Evolutionary conservation across 2,113 vertebrate genomes (phyloP).

Genomic region (Platysternon megacephalum): DNA sequence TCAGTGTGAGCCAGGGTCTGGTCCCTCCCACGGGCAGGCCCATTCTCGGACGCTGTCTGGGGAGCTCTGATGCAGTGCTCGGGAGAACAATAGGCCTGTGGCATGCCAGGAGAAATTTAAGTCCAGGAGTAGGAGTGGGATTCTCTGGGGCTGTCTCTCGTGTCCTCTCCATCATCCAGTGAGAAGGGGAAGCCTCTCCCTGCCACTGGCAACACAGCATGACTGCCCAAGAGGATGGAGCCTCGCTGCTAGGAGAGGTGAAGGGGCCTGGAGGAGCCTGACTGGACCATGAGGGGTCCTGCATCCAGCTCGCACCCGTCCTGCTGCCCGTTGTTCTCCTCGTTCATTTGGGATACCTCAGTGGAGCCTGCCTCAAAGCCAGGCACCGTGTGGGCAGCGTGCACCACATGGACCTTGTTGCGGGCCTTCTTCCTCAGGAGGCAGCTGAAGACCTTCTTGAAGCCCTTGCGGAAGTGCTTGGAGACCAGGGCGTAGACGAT

Average conservation of each 20-base stretch:
- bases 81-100: background rate
- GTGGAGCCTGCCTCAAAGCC: conserved; percentile 85
- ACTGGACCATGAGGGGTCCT: conserved; percentile 64
- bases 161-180: background rate
- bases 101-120: background rate
- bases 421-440: conserved; percentile 83
- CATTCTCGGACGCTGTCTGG: background rate
- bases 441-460: conserved; percentile 91
- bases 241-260: background rate
- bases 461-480: conserved; percentile 91
- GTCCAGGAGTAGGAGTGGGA: background rate
- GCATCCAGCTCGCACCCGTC: conserved; percentile 78
- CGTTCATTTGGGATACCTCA: conserved; percentile 84
- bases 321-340: conserved; percentile 76
- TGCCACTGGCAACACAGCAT: background rate
- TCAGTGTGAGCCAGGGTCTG: background rate
- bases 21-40: background rate
- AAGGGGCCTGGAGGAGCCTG: conserved; percentile 68
- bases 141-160: background rate
- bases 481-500: conserved; percentile 89
- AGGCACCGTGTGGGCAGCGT: conserved; percentile 79
- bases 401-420: conserved; percentile 87
- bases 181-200: background rate
- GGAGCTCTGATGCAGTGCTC: background rate
- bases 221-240: background rate